Base-by-base conservation (phyloP, 2,113 vertebrate species). In the Siphamia tubifer region DNA sequence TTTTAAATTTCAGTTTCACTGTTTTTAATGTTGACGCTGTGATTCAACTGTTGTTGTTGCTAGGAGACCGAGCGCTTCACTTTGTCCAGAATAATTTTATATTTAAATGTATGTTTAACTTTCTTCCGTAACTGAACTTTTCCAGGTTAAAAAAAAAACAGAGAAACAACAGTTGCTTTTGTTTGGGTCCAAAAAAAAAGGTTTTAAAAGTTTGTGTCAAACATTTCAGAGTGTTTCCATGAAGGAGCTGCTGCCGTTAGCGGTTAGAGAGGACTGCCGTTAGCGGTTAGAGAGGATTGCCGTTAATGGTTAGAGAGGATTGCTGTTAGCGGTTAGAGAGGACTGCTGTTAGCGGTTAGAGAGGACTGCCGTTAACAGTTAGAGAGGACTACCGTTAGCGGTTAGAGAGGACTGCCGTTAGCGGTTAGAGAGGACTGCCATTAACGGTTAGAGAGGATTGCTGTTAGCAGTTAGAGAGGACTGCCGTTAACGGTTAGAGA, bases 21-120 rank as follows among this genome's bases (percentile, higher is more conserved):
- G 60, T 61, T 84, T 79, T 91, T 75, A 40, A 63, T 56, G 77
- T 83, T 17, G 42, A 83, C 43, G 79, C 81, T 86, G 83, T 79
- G 82, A 84, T 81, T 64, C 70, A 68, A 74, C n/a, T n/a, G 73
- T 84, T 79, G 73, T 78, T 65, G 63, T 83, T 80, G 54, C 84
- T 83, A 30, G 63, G 78, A 77, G 69, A 63, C 74, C 17, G 57
- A 86, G 68, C 20, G 63, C 57, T 71, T 76, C 77, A 56, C 30
- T 74, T 55, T 38, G 38, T 67, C 55, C 7, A 56, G 7, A 57
- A 72, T 62, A 71, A 73, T 52, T 53, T 74, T 56, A 75, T 80
- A 74, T 69, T 72, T 74, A 61, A 79, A 32, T 62, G 75, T 53
- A 45, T 56, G 39, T 77, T 81, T 61, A 48, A 9, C 60, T 77